Evolutionary conservation across 1,140 invertebrate species (phyloP), one percentile per base, ranked within the genome.

Genomic region (Nylanderia fulva): DNA sequence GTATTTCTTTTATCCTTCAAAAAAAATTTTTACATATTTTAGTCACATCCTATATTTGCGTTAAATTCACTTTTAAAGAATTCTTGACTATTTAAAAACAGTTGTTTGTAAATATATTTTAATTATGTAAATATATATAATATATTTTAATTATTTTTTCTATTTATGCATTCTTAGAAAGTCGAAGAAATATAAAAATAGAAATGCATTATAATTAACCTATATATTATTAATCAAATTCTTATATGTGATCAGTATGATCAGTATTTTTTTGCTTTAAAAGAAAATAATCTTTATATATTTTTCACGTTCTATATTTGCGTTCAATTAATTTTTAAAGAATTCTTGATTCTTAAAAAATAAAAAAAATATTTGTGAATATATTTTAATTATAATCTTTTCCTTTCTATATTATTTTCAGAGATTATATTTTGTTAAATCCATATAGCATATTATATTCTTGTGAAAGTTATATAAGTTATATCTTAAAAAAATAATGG

Each of bases 101-200:
- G n/a, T n/a, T n/a, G 52, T 48, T 52, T 11, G 27, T 27, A 69
- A 52, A 52, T n/a, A n/a, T n/a, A n/a, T n/a, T 52, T 69, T 8
- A 5, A 52, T 6, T 68, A 45, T 24, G n/a, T n/a, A n/a, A 42
- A 66, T 64, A 45, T n/a, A n/a, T n/a, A n/a, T n/a, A n/a, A n/a
- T n/a, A n/a, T n/a, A n/a, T n/a, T n/a, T n/a, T n/a, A n/a, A n/a
- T n/a, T n/a, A n/a, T n/a, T n/a, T n/a, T n/a, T n/a, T n/a, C n/a
- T n/a, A n/a, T n/a, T n/a, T 36, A 24, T 2, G 29, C 48, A 54
- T 56, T 54, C 54, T 56, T 54, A 72, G 69, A 74, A 74, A 58
- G 18, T 39, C n/a, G 13, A 27, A 45, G 8, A 60, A 33, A 39
- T 6, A 60, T n/a, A n/a, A n/a, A 74, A 75, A 27, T 74, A 56